These are phyloP conservation scores for Paraplagusia blochii DNA, from an alignment of 2,113 vertebrate genomes.

Conservation along the genomic window DNA sequence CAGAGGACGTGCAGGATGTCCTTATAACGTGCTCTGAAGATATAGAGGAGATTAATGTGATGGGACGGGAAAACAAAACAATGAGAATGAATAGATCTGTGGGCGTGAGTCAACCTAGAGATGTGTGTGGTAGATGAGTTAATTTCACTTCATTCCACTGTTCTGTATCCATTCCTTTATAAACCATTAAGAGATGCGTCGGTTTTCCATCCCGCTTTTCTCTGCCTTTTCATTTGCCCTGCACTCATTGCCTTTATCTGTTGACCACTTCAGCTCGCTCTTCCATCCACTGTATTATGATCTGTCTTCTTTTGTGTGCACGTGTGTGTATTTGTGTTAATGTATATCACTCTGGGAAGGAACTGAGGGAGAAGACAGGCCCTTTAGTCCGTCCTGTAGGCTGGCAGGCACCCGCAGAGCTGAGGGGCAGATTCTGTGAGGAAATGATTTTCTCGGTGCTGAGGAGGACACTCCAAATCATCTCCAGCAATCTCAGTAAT, in stretches of 20 bases:
- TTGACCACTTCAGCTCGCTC: constrained; percentile 25
- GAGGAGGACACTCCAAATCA: constrained; percentile 81
- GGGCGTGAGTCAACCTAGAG: constrained; percentile 23
- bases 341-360: constrained; percentile 32
- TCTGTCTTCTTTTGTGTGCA: not conserved
- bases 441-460: constrained; percentile 75
- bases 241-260: constrained; percentile 1
- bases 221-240: constrained; percentile 8
- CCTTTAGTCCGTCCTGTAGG: constrained; percentile 48
- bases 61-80: not conserved
- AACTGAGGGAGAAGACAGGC: constrained; percentile 19
- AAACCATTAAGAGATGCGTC: constrained; percentile 32
- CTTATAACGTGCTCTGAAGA: constrained; percentile 1
- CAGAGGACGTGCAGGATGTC: too few relatives aligned
- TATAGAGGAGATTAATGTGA: not conserved
- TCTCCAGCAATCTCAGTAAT: constrained; percentile 85
- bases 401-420: constrained; percentile 55
- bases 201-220: constrained; percentile 19
- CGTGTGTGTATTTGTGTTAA: constrained; percentile 27
- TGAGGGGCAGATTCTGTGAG: constrained; percentile 63
- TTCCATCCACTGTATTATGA: constrained; percentile 36
- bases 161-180: constrained; percentile 15
- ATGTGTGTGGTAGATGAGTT: constrained; percentile 18
- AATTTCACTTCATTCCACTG: constrained; percentile 33
- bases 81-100: constrained; percentile 5